Evolutionary conservation across 2,888 invertebrate genomes (phyloP).

Genomic region (Augiades crinisus): DNA sequence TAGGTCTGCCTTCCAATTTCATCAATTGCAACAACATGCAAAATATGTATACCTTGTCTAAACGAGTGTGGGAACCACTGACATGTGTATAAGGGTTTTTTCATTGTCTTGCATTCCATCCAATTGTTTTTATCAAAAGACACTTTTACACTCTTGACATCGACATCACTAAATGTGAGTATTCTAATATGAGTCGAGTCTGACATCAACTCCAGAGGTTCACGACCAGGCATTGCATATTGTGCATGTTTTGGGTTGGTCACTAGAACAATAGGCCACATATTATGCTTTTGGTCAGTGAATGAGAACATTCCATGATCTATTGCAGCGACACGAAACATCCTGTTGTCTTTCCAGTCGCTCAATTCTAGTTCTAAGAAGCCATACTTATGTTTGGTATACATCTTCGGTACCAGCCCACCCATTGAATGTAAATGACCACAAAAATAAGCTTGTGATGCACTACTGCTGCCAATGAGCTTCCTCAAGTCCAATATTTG

Average conservation of each 20-base stretch:
- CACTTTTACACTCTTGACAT: slow-evolving; percentile 84
- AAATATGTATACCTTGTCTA: slow-evolving; percentile 83
- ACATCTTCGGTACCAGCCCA: slow-evolving; percentile 91
- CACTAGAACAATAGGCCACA: slow-evolving; percentile 91
- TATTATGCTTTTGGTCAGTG: slow-evolving; percentile 86
- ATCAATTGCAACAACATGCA: slow-evolving; percentile 83
- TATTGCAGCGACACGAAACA: slow-evolving; percentile 91
- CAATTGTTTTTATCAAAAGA: slow-evolving; percentile 85
- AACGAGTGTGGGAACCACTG: slow-evolving; percentile 88
- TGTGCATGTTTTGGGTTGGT: slow-evolving; percentile 95
- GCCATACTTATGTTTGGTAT: slow-evolving; percentile 90
- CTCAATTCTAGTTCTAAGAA: slow-evolving; percentile 93
- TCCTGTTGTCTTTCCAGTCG: slow-evolving; percentile 95
- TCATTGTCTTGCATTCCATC: slow-evolving; percentile 80
- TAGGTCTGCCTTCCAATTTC: slow-evolving; percentile 76
- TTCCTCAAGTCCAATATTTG: slow-evolving; percentile 76
- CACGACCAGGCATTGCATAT: slow-evolving; percentile 86
- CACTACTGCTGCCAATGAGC: slow-evolving; percentile 81
- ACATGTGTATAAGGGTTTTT: slow-evolving; percentile 87
- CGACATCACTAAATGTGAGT: slow-evolving; percentile 87
- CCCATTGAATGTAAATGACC: slow-evolving; percentile 94
- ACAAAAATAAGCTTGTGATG: slow-evolving; percentile 90
- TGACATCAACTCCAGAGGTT: slow-evolving; percentile 84
- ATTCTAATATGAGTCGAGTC: slow-evolving; percentile 91
- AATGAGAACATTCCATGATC: slow-evolving; percentile 95